Conservation (phyloP, 2,797 vertebrate genomes). For the Geotrypetes seraphini region DNA sequence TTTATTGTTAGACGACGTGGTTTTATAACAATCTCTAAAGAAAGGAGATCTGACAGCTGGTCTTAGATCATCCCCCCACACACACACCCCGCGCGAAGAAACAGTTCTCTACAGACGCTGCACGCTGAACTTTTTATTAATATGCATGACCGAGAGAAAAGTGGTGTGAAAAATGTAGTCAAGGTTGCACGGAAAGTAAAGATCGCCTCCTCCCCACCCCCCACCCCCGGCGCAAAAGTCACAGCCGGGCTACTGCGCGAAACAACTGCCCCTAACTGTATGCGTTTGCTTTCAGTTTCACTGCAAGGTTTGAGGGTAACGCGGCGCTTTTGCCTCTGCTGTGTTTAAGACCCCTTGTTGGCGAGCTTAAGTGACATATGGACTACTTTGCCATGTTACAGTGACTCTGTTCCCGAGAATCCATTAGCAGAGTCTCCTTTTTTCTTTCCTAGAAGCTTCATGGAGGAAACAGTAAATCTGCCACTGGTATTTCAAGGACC, state of each 20-base stretch:
- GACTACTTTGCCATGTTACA: not conserved
- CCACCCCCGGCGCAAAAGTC: too few species aligned
- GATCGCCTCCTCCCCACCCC: too few species aligned
- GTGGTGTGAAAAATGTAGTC: slow-evolving; percentile 36
- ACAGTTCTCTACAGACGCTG: slow-evolving; percentile 10
- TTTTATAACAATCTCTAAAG: not conserved
- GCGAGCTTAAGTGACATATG: slow-evolving; percentile 3
- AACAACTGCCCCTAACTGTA: too few species aligned
- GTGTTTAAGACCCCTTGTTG: too few species aligned
- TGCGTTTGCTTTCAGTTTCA: too few species aligned
- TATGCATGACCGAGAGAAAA: slow-evolving; percentile 16
- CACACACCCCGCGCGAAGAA: slow-evolving; percentile 18
- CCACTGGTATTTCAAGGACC: slow-evolving; percentile 20
- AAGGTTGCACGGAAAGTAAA: slow-evolving; percentile 38
- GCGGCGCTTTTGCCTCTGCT: too few species aligned
- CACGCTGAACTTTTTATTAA: slow-evolving; percentile 22
- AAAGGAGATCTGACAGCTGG: slow-evolving; percentile 22
- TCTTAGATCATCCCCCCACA: slow-evolving; percentile 21
- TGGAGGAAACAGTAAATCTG: slow-evolving; percentile 17
- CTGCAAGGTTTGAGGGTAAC: too few species aligned
- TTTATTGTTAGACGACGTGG: slow-evolving; percentile 36
- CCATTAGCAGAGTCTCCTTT: slow-evolving; percentile 19
- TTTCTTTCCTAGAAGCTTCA: slow-evolving; percentile 24
- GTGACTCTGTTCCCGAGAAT: slow-evolving; percentile 2
- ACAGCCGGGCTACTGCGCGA: not conserved